phyloP scores from a whole-genome alignment of 2,888 invertebrate species.

The Hoplodrina blanda region DNA sequence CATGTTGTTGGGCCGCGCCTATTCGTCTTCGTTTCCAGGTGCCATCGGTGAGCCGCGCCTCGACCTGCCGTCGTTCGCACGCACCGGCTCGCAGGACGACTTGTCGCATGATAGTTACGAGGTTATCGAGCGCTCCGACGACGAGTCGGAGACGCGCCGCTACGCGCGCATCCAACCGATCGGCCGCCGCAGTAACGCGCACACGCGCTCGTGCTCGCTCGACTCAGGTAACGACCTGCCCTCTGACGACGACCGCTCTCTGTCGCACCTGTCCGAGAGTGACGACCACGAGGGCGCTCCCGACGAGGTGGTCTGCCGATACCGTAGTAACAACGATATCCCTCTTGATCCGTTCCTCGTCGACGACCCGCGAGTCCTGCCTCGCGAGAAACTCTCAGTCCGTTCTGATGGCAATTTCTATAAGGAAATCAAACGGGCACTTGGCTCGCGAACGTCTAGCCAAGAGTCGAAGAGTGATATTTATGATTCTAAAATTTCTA shows the following conservation, averaged over 20 bases:
- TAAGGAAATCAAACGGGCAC: constrained; percentile 92
- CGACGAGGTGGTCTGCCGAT: constrained; percentile 91
- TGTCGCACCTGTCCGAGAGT: constrained; percentile 88
- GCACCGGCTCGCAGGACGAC: constrained; percentile 95
- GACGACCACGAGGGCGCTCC: constrained; percentile 90
- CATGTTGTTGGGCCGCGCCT: constrained; percentile 93
- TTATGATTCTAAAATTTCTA: constrained; percentile 92
- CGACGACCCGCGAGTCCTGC: constrained; percentile 94
- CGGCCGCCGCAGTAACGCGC: constrained; percentile 76
- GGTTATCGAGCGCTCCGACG: constrained; percentile 94
- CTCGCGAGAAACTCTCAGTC: constrained; percentile 93
- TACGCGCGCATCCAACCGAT: constrained; percentile 75
- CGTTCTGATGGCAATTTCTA: constrained; percentile 94
- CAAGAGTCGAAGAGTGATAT: constrained; percentile 93
- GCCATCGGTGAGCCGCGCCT: constrained; percentile 93
- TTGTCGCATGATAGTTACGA: constrained; percentile 97
- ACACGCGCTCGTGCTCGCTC: constrained; percentile 93
- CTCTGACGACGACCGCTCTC: constrained; percentile 93
- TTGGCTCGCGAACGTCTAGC: constrained; percentile 92
- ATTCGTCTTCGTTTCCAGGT: constrained; percentile 96
- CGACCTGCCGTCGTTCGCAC: constrained; percentile 92
- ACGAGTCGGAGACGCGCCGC: constrained; percentile 87
- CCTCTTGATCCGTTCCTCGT: constrained; percentile 94
- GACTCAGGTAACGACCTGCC: constrained; percentile 94
- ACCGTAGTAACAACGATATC: constrained; percentile 92